Percentiles rank a stretch among this genome's conserved stretches.
phyloP scores from a whole-genome alignment of 2,888 invertebrate genomes.

The Sialis fuliginosa region DNA sequence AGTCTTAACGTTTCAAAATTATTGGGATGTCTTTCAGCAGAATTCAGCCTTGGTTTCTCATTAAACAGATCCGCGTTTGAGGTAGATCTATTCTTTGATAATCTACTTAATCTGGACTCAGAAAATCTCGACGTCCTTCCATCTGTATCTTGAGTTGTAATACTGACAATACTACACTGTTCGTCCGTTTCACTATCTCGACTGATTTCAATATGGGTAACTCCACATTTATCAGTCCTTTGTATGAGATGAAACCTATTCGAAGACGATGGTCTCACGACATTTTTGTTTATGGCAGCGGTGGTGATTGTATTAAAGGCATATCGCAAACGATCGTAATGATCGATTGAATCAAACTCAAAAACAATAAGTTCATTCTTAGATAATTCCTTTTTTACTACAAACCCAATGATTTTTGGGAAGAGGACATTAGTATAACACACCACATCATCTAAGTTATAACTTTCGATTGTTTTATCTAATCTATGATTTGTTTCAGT shows the following conservation, averaged over 20 bases:
- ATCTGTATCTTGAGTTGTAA: conserved; percentile 21
- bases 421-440: conserved; percentile 25
- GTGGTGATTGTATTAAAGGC: conserved; percentile 2
- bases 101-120: not conserved
- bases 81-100: conserved; percentile 3
- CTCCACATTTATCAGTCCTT: conserved; percentile 28
- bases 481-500: conserved; percentile 13
- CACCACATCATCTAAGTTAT: conserved; percentile 24
- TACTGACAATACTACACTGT: conserved; percentile 22
- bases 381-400: conserved; percentile 18
- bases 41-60: not conserved
- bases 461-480: conserved; percentile 15
- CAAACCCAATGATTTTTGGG: conserved; percentile 23
- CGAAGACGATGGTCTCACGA: not conserved
- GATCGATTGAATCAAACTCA: conserved; percentile 2
- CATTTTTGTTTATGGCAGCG: conserved; percentile 1
- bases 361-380: conserved; percentile 3
- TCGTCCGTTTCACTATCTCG: conserved; percentile 12
- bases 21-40: not conserved
- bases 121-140: not conserved
- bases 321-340: conserved; percentile 4
- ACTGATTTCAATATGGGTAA: conserved; percentile 30
- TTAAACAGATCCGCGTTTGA: conserved; percentile 3
- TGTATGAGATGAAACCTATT: conserved; percentile 27
- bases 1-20: not conserved